Evolutionary conservation across 2,113 vertebrate species (phyloP).

Genomic region (Channa maculata): DNA sequence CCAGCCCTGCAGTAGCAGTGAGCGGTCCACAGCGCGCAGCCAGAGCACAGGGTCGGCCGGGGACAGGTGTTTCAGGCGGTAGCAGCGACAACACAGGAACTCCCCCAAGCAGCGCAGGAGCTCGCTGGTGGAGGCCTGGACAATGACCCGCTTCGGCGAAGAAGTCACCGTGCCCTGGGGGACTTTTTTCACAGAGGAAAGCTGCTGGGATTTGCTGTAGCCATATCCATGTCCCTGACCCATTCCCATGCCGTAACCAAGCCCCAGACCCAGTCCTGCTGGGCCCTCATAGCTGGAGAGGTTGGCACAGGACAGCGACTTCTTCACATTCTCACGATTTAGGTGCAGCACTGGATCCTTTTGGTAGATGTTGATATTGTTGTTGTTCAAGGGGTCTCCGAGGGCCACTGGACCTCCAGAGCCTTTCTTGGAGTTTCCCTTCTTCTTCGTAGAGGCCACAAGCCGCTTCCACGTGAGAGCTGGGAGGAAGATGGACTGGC

Average conservation of each 20-base stretch:
- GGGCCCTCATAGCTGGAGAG: constrained; percentile 84
- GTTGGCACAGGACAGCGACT: constrained; percentile 88
- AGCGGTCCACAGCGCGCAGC: constrained; percentile 87
- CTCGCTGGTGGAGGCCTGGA: constrained; percentile 89
- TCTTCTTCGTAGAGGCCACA: constrained; percentile 87
- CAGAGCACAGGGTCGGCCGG: constrained; percentile 85
- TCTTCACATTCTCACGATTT: constrained; percentile 86
- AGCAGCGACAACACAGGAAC: constrained; percentile 87
- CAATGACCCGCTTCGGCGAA: constrained; percentile 85
- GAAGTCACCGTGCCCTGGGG: constrained; percentile 54
- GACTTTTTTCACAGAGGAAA: constrained; percentile 80
- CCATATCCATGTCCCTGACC: constrained; percentile 67
- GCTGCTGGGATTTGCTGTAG: constrained; percentile 72
- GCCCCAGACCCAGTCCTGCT: constrained; percentile 71
- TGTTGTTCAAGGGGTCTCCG: constrained; percentile 76
- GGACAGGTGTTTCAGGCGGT: constrained; percentile 84
- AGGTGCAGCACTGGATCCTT: constrained; percentile 81
- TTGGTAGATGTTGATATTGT: constrained; percentile 82
- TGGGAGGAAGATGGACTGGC: constrained; percentile 86
- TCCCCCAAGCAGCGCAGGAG: constrained; percentile 86
- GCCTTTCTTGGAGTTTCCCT: constrained; percentile 76
- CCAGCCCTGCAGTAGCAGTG: constrained; percentile 88
- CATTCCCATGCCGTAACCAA: constrained; percentile 67
- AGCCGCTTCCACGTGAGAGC: constrained; percentile 87
- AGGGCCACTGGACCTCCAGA: constrained; percentile 27